Evolutionary conservation across 2,797 vertebrate genomes (phyloP).

Genomic region (Cyclura pinguis): DNA sequence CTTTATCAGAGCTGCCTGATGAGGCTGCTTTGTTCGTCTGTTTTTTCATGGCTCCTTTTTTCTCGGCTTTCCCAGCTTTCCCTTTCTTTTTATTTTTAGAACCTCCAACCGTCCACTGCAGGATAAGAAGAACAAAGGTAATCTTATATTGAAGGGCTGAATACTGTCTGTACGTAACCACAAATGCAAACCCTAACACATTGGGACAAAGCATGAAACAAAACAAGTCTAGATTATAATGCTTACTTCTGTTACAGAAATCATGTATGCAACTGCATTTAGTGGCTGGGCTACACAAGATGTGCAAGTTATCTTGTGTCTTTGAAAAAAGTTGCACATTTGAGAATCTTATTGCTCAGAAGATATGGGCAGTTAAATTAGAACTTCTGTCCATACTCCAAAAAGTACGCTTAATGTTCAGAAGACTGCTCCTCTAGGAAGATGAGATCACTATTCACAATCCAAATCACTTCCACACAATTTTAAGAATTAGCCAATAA

Average conservation of each 20-base stretch:
- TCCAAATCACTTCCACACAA: neutral
- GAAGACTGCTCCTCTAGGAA: neutral
- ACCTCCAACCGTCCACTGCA: slow-evolving; percentile 96
- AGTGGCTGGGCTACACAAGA: neutral
- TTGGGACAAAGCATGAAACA: neutral
- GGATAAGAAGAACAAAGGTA: slow-evolving; percentile 53
- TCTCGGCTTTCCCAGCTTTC: slow-evolving; percentile 92
- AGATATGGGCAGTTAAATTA: neutral
- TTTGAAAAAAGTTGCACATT: neutral
- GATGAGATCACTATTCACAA: neutral
- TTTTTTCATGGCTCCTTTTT: slow-evolving; percentile 92
- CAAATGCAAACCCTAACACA: neutral
- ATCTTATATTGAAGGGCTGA: slow-evolving; percentile 21
- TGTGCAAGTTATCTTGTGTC: neutral
- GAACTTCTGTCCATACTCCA: neutral
- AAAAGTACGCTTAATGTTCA: neutral
- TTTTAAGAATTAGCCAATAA: neutral
- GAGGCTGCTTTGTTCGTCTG: slow-evolving; percentile 91
- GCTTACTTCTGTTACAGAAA: neutral
- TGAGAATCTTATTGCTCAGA: neutral
- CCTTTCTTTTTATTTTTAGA: slow-evolving; percentile 97
- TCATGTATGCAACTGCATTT: neutral
- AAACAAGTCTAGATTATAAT: neutral
- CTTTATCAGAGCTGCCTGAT: slow-evolving; percentile 95
- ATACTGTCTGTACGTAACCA: neutral